A percentile compares a stretch with the other conserved stretches of the same genome.
These are phyloP conservation scores for Lasius platythorax DNA, from an alignment of 2,888 invertebrate species.

Conservation along the genomic window DNA sequence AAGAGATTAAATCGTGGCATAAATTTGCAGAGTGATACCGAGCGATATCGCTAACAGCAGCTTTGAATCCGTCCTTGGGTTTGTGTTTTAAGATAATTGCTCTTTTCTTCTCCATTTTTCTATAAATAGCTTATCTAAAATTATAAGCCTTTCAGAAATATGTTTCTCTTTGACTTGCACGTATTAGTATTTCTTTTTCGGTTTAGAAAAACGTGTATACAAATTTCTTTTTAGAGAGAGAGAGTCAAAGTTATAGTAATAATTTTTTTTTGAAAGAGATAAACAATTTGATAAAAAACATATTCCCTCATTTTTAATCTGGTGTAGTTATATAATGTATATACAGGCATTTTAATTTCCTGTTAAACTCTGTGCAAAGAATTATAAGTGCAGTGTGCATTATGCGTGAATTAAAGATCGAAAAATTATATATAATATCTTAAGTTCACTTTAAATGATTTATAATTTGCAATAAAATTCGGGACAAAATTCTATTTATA, in stretches of 20 bases:
- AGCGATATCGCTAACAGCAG: neutral
- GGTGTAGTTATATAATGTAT: neutral
- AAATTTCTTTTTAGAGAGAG: too few species aligned
- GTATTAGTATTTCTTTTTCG: neutral
- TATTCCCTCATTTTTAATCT: neutral
- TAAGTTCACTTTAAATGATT: neutral
- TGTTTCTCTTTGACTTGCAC: constrained; percentile 27
- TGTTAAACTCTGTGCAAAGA: neutral
- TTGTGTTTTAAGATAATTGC: neutral
- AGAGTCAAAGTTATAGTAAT: too few species aligned
- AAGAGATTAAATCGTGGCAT: neutral
- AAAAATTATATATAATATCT: neutral
- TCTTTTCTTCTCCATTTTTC: neutral
- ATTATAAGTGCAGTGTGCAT: neutral
- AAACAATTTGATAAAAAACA: neutral
- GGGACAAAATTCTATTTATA: neutral
- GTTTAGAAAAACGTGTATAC: neutral
- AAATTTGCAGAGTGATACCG: neutral
- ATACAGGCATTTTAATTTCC: neutral
- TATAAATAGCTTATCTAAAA: neutral
- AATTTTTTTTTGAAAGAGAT: too few species aligned
- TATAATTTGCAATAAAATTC: neutral
- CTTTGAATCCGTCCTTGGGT: neutral
- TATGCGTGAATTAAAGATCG: neutral
- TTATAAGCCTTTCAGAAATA: neutral